Evolutionary conservation across 2,888 invertebrate species (phyloP).

Genomic region (Leucoptera coffeella): DNA sequence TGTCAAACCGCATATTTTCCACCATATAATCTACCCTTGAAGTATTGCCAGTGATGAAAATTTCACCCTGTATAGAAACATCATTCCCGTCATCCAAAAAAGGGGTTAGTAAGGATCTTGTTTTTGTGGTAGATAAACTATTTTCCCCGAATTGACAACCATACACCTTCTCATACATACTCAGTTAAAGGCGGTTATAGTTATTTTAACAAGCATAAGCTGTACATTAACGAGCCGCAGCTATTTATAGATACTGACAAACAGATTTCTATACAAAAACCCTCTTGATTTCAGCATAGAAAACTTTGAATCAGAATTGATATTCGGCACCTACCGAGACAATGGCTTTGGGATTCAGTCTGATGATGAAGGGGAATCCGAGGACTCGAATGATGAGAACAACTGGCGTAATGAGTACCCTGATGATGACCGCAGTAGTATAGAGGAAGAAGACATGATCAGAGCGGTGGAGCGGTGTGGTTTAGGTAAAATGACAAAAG

Average conservation of each 20-base stretch:
- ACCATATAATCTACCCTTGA: too few relatives aligned
- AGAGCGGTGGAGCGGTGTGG: conserved; percentile 41
- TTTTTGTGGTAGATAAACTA: too few relatives aligned
- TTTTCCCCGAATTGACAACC: too few relatives aligned
- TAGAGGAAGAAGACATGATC: conserved; percentile 58
- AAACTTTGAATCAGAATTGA: conserved; percentile 26
- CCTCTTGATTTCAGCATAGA: conserved; percentile 25
- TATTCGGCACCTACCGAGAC: conserved; percentile 21
- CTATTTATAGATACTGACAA: background rate
- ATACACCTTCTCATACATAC: too few relatives aligned
- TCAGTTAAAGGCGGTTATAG: too few relatives aligned
- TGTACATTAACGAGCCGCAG: too few relatives aligned
- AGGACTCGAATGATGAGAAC: conserved; percentile 74
- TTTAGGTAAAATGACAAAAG: conserved; percentile 16
- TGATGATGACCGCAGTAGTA: conserved; percentile 58
- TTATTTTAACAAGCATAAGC: too few relatives aligned
- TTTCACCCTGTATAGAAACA: too few relatives aligned
- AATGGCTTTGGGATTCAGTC: conserved; percentile 14
- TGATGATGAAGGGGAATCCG: conserved; percentile 51
- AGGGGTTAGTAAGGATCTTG: too few relatives aligned
- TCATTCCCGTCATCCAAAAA: too few relatives aligned
- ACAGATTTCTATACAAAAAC: background rate
- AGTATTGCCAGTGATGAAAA: too few relatives aligned
- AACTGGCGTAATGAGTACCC: conserved; percentile 77
- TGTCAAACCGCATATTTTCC: too few relatives aligned